Evolutionary conservation across 35 echinoderm and acorn worm species (phyloP).

Genomic region (Hemicentrotus pulcherrimus): DNA sequence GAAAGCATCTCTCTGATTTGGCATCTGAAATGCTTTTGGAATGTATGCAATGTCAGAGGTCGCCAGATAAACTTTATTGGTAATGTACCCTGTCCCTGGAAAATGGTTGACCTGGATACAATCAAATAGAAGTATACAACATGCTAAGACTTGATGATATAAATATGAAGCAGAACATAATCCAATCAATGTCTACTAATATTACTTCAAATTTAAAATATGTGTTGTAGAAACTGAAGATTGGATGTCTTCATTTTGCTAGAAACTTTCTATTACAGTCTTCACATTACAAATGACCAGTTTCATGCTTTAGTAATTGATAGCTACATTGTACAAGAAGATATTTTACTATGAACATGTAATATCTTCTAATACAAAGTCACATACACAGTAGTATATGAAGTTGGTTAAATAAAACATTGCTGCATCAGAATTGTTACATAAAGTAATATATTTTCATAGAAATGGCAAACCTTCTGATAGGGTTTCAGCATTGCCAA

Average conservation of each 20-base stretch:
- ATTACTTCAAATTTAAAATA: too few relatives aligned
- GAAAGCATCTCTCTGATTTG: constrained; percentile 72
- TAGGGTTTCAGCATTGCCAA: constrained; percentile 71
- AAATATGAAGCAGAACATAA: neutral
- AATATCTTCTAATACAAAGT: too few relatives aligned
- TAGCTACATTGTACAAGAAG: too few relatives aligned
- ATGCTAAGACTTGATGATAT: neutral
- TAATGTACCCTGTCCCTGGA: constrained; percentile 87
- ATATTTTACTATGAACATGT: too few relatives aligned
- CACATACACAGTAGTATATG: too few relatives aligned
- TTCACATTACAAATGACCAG: neutral
- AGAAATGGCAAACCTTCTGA: constrained; percentile 70
- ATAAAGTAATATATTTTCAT: neutral
- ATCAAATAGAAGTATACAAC: neutral
- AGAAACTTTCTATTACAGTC: neutral
- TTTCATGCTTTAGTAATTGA: too few relatives aligned
- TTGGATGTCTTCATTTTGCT: neutral
- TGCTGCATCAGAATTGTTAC: neutral
- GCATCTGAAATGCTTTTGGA: constrained; percentile 88
- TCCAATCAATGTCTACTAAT: too few relatives aligned
- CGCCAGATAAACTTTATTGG: constrained; percentile 86
- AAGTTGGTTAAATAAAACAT: neutral
- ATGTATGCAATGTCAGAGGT: constrained; percentile 90
- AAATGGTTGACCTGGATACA: constrained; percentile 82
- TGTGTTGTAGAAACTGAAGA: too few relatives aligned